Base-by-base conservation (phyloP, 2,797 vertebrate species). In the Luscinia luscinia region DNA sequence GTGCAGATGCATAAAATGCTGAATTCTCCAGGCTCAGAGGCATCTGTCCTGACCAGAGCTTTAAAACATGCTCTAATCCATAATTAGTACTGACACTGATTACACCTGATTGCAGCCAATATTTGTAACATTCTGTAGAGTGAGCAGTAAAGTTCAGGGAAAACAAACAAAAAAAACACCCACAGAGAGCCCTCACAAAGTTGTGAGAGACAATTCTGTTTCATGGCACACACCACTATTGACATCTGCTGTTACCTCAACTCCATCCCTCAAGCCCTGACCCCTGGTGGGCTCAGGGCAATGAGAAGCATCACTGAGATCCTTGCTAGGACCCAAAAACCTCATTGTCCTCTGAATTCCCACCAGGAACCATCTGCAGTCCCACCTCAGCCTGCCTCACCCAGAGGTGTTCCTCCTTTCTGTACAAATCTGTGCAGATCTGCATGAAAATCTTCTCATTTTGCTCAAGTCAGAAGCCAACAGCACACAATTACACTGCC, bases 271-370 rank as follows among this genome's bases (percentile, higher is more conserved):
- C 38, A 28, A 57, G 41, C 32, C 41, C 41, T 9, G 28, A 15
- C 9, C 10, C 32, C 14, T 40, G 41, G 11, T 34, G 38, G 48
- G 41, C 57, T 55, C 57, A 80, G 49, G 19, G 10, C 15, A 69
- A 9, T 1, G 6, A n/a, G 9, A 36, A 57, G 3, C 27, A 40
- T 51, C 5, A 0, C 0, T 43, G 51, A 46, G 14, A 5, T 46
- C 58, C 4, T 4, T 1, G 6, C 10, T 12, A 43, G 7, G 23
- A 38, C 23, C 15, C 34, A 21, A 64, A 82, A 45, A 3, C n/a
- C 28, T 62, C 40, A 2, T 0, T 14, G 11, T 17, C 55, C 52
- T 30, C 76, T 12, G 13, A 83, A 82, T 27, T 46, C 46, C 85
- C 41, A 67, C 26, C 4, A 3, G 38, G 66, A 59, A 6, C 22